phyloP scores from a whole-genome alignment of 2,797 vertebrate species.

The Peromyscus eremicus region DNA sequence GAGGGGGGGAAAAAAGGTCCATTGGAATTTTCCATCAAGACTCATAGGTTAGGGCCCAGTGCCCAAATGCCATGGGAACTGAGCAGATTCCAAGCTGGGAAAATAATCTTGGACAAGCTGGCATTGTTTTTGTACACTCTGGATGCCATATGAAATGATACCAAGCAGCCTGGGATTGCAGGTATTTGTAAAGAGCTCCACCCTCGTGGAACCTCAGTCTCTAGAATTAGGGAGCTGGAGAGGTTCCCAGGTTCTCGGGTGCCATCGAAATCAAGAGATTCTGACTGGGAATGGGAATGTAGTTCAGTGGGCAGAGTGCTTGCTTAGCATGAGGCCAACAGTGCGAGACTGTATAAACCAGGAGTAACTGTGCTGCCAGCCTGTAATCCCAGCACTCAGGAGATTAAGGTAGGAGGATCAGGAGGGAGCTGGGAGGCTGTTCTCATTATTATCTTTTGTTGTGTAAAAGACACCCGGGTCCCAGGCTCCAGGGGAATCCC shows the following conservation, averaged over 20 bases:
- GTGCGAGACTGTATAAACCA: background rate
- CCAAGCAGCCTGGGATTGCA: background rate
- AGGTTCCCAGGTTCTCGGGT: too few species aligned
- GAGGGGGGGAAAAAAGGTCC: background rate
- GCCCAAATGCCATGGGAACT: constrained; percentile 50
- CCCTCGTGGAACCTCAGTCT: background rate
- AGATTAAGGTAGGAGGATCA: background rate
- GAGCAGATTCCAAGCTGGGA: constrained; percentile 27
- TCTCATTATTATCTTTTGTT: background rate
- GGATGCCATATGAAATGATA: constrained; percentile 1
- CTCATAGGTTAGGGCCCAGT: constrained; percentile 3
- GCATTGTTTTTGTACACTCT: constrained; percentile 6
- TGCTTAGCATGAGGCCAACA: background rate
- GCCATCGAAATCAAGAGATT: background rate
- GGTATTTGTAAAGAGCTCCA: background rate
- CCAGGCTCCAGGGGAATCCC: background rate
- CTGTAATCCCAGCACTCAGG: background rate
- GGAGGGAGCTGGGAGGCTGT: background rate
- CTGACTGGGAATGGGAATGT: background rate
- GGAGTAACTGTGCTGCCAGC: rapidly evolving
- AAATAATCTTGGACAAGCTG: constrained; percentile 45
- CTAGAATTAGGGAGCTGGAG: background rate
- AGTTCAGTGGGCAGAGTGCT: background rate
- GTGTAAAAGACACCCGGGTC: background rate
- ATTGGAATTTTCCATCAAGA: constrained; percentile 70